phyloP scores from a whole-genome alignment of 2,888 invertebrate species.

The Ditula angustiorana region DNA sequence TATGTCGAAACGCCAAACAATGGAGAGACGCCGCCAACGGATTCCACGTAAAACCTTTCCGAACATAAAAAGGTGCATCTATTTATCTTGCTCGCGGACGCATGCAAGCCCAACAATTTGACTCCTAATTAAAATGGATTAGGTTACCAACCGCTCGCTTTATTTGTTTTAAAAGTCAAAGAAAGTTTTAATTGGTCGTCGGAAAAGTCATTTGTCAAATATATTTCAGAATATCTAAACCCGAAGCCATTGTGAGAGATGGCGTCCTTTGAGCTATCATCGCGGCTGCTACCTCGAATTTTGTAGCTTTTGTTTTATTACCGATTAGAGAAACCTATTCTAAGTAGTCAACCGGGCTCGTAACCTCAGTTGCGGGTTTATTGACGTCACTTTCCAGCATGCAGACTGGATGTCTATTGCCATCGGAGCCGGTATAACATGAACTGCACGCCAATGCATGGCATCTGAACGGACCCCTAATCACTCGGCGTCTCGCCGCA shows the following conservation, averaged over 20 bases:
- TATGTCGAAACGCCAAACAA: conserved; percentile 66
- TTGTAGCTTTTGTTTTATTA: conserved; percentile 5
- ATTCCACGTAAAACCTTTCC: conserved; percentile 64
- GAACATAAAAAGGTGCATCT: conserved; percentile 75
- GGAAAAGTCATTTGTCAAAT: conserved; percentile 34
- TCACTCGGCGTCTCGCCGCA: conserved; percentile 64
- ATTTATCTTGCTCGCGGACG: conserved; percentile 62
- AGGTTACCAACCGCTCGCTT: conserved; percentile 33
- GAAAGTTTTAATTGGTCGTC: conserved; percentile 37
- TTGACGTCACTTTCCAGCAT: conserved; percentile 29
- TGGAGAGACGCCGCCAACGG: conserved; percentile 57
- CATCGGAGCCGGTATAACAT: conserved; percentile 30
- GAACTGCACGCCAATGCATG: conserved; percentile 30
- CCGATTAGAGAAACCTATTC: neutral
- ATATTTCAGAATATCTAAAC: conserved; percentile 17
- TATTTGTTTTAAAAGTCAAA: conserved; percentile 31
- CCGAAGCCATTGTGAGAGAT: conserved; percentile 11
- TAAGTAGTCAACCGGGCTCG: neutral
- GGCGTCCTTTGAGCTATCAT: neutral
- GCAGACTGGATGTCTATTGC: conserved; percentile 24
- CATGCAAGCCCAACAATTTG: conserved; percentile 37
- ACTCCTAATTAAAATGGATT: conserved; percentile 39
- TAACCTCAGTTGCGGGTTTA: conserved; percentile 16
- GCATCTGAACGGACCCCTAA: conserved; percentile 36
- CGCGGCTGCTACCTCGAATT: neutral